These are phyloP conservation scores for Morus bassanus DNA, from an alignment of 2,797 vertebrate species.

Conservation along the genomic window DNA sequence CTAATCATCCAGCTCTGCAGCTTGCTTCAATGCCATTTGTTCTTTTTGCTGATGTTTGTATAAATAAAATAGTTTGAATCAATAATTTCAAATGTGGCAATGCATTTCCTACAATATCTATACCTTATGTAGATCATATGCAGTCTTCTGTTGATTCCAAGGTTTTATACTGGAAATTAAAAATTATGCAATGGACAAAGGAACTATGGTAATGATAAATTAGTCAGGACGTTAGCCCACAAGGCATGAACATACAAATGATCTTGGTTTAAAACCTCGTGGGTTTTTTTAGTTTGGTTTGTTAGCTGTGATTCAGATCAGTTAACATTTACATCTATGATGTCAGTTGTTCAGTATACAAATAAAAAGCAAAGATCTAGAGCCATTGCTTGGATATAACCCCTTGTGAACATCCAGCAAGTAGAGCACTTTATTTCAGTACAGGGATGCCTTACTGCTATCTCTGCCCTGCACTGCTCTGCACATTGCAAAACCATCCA, in stretches of 20 bases:
- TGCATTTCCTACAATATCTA: not conserved
- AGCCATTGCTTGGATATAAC: not conserved
- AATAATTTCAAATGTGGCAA: not conserved
- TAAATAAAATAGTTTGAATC: not conserved
- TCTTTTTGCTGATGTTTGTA: not conserved
- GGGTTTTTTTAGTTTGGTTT: fast-evolving
- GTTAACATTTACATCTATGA: not conserved
- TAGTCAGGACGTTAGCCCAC: not conserved
- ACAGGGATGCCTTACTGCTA: not conserved
- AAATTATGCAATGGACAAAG: not conserved
- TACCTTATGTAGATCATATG: not conserved
- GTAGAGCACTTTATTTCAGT: not conserved
- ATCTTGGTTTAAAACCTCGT: not conserved
- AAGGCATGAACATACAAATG: not conserved
- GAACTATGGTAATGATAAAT: not conserved
- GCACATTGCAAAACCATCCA: not conserved
- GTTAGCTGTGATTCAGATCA: not conserved
- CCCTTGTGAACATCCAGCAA: not conserved
- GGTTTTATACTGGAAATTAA: not conserved
- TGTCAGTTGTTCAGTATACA: not conserved
- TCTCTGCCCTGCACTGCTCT: not conserved
- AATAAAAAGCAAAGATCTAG: not conserved
- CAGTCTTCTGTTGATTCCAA: not conserved
- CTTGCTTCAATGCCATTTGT: not conserved
- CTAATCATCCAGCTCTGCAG: not conserved